Percentiles rank a stretch among this genome's conserved stretches.
phyloP scores from a whole-genome alignment of 2,113 vertebrate species.

The Plecotus auritus region DNA sequence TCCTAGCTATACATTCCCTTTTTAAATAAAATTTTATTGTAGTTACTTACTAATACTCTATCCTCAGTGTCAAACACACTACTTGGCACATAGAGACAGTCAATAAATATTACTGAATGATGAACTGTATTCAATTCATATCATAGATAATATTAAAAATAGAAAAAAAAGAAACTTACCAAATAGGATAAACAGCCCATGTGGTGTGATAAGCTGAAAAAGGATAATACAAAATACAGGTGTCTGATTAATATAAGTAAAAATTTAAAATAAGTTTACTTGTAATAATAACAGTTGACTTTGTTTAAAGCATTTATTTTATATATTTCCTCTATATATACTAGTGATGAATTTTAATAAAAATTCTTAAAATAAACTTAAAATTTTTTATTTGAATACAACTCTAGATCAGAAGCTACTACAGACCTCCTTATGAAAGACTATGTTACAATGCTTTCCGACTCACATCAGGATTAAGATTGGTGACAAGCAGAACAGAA shows the following conservation, averaged over 20 bases:
- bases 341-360: background rate
- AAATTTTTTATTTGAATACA: constrained; percentile 26
- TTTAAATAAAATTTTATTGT: background rate
- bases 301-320: background rate
- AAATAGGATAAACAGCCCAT: constrained; percentile 90
- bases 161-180: constrained; percentile 81
- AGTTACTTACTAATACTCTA: background rate
- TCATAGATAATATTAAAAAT: background rate
- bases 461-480: constrained; percentile 90
- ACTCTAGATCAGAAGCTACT: background rate
- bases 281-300: background rate
- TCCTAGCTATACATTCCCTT: background rate
- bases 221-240: constrained; percentile 65
- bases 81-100: background rate
- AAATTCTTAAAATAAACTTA: background rate
- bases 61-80: background rate
- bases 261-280: constrained; percentile 22
- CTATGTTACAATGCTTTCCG: constrained; percentile 2
- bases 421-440: background rate
- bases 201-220: constrained; percentile 87
- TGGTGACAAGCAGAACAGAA: constrained; percentile 87
- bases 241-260: constrained; percentile 30
- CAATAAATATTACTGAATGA: constrained; percentile 29
- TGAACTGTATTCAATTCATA: constrained; percentile 25
- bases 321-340: background rate